Evolutionary conservation across 2,113 vertebrate species (phyloP).

Genomic region (Nycticebus coucang): DNA sequence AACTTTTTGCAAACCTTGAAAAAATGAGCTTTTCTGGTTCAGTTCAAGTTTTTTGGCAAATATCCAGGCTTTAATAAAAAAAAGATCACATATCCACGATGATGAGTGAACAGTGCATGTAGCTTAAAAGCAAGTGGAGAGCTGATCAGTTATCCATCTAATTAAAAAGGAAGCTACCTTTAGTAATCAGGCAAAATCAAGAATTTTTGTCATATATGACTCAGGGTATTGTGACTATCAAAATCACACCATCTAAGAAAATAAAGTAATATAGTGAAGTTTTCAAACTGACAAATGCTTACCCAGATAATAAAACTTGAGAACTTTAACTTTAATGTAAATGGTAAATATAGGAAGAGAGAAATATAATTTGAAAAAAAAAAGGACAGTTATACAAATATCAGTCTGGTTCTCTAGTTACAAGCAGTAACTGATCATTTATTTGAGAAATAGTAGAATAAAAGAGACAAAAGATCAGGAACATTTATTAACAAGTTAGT

Average conservation of each 20-base stretch:
- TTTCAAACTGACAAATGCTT: background rate
- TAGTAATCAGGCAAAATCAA: background rate
- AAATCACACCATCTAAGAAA: background rate
- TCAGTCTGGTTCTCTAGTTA: background rate
- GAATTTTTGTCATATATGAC: background rate
- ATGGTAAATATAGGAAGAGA: background rate
- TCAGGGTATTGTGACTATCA: background rate
- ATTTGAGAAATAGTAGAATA: constrained; percentile 26
- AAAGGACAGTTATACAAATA: background rate
- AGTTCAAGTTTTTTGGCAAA: constrained; percentile 51
- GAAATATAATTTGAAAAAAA: background rate
- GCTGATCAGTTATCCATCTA: background rate
- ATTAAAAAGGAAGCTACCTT: background rate
- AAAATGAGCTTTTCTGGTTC: constrained; percentile 59
- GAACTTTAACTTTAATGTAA: background rate
- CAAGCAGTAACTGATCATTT: background rate
- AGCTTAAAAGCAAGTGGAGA: background rate
- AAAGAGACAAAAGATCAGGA: background rate
- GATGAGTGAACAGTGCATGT: background rate
- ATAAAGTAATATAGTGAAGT: background rate
- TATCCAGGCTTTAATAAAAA: constrained; percentile 36
- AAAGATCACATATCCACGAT: background rate
- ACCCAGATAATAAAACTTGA: background rate
- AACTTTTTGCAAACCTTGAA: constrained; percentile 44
- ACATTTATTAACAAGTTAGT: background rate